Evolutionary conservation across 2,888 invertebrate genomes (phyloP), one percentile per base, ranked within the genome.

Genomic region (Thelaira solivaga): DNA sequence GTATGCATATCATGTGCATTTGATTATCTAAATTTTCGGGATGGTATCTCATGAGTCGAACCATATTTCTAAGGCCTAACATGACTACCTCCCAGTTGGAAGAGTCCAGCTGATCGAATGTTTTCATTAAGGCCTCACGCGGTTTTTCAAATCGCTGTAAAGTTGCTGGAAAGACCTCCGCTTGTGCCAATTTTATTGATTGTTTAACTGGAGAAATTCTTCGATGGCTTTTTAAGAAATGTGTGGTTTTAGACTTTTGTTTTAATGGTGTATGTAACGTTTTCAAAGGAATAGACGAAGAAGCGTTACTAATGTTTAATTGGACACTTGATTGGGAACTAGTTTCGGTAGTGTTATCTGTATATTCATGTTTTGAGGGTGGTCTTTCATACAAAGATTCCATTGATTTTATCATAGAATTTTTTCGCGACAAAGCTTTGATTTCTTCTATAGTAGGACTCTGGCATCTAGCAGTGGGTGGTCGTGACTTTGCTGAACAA

Each of bases 71-170:
- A 22, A 97, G 90, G 0, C 95, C 94, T 74, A 92, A 92, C 82
- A 96, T 92, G 41, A 93, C 93, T 4, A 92, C 90, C 87, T 96
- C 95, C 97, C 96, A 96, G 84, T 94, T 95, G 76, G 92, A 90
- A 72, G 91, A 92, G 83, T 95, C 94, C 20, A 95, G 89, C 80
- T 94, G 92, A 34, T 89, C 85, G 62, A 93, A 90, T 45, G 93
- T 92, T 74, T 92, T 92, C 16, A 91, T 90, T 11, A 94, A 85
- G 0, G 92, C 92, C 41, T 92, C 92, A 76, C 93, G 92, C 0
- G 94, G 92, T 83, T 93, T 93, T 16, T 91, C 91, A 81, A 92
- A 91, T 0, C 92, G 90, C 51, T 90, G 85, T 81, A 91, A 80
- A n/a, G 82, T 85, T 61, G 83, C 81, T 1, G 89, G 88, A 74